Evolutionary conservation across 2,888 invertebrate species (phyloP), one percentile per base, ranked within the genome.

Genomic region (Ectropis crepuscularia): DNA sequence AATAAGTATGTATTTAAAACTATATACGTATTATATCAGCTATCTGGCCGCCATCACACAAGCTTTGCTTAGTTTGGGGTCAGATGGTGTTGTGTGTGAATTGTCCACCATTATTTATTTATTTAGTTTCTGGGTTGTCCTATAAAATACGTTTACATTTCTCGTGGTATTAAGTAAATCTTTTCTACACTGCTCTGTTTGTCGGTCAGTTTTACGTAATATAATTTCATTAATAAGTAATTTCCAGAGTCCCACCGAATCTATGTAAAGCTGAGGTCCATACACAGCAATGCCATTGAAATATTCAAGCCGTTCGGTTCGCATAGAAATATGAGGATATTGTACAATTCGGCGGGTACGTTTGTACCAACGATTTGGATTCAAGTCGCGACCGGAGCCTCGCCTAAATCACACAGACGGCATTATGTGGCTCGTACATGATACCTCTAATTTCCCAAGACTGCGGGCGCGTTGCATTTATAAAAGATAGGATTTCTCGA

Each of bases 281-380:
- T 68, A 55, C 68, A 55, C 67, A 74, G 67, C 69, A 65, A 57
- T 67, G 58, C 57, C 51, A 51, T 69, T 75, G 68, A 75, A 78
- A 78, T 78, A 78, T 81, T 76, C 73, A 74, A 76, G 62, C 28
- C 43, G 28, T 53, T 67, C 45, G 57, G 71, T 75, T 72, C 71
- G 63, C 61, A 49, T 71, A 77, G 76, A 79, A 77, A 79, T 78
- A 80, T 77, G 74, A 72, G 74, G 71, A 75, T 76, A 80, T 80
- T 79, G 78, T 80, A 76, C 76, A 70, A 74, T 75, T 73, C 69
- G 71, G 57, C 67, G 62, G 72, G 66, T 67, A 59, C 64, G 67
- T 81, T 74, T 78, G 80, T 78, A 45, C 8, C 41, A 81, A 73
- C 78, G 69, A 81, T 84, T 81, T 76, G 75, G 77, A 82, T 84